phyloP scores from a whole-genome alignment of 2,888 invertebrate genomes.

The Mythimna loreyi region DNA sequence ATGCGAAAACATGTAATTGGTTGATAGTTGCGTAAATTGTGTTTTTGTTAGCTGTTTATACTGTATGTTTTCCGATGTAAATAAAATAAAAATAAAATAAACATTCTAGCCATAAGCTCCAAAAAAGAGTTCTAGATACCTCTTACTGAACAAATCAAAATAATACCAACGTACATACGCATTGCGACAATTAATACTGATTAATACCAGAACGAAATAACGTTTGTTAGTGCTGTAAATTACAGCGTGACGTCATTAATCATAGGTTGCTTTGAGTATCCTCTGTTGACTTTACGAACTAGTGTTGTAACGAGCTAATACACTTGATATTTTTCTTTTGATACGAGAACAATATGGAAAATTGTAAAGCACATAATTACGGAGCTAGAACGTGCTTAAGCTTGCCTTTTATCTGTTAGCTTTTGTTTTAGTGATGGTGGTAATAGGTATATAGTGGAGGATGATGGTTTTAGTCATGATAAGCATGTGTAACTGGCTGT shows the following conservation, averaged over 20 bases:
- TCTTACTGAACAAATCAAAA: neutral
- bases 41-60: too few species aligned
- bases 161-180: conserved; percentile 16
- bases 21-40: too few species aligned
- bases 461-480: neutral
- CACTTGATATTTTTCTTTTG: conserved; percentile 46
- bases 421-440: neutral
- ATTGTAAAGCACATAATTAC: conserved; percentile 11
- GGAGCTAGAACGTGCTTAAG: neutral
- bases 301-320: conserved; percentile 29
- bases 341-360: conserved; percentile 2
- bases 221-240: conserved; percentile 41
- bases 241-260: conserved; percentile 47
- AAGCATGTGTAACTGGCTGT: too few species aligned
- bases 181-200: conserved; percentile 37
- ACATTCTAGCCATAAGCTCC: too few species aligned
- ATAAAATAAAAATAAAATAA: too few species aligned
- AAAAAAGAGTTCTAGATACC: too few species aligned
- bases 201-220: conserved; percentile 42
- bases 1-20: too few species aligned
- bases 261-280: conserved; percentile 35
- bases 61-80: too few species aligned
- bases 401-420: neutral
- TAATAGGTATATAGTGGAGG: neutral
- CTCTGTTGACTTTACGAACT: conserved; percentile 29